Evolutionary conservation across 2,113 vertebrate genomes (phyloP).

Genomic region (Amphiprion ocellaris): DNA sequence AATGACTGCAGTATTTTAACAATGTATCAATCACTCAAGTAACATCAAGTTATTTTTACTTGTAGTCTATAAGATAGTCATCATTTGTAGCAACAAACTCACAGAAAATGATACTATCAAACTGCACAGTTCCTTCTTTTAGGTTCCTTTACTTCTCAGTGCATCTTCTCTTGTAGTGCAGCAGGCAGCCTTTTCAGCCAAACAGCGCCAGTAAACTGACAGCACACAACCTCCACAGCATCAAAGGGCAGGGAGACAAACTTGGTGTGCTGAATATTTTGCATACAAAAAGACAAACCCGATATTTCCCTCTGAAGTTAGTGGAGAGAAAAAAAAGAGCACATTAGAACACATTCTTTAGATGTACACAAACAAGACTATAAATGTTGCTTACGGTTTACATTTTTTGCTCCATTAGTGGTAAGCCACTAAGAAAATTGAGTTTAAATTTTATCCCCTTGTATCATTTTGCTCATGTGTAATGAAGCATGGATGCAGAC

Average conservation of each 20-base stretch:
- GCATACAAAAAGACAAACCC: no score
- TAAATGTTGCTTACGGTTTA: not conserved
- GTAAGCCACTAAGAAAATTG: not conserved
- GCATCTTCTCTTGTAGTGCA: no score
- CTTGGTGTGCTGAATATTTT: no score
- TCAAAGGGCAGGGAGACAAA: not conserved
- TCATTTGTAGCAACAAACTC: not conserved
- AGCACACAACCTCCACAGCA: not conserved
- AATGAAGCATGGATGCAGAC: slow-evolving; percentile 1
- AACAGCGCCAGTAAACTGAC: no score
- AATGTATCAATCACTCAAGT: no score
- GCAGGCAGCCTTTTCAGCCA: no score
- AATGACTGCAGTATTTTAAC: no score
- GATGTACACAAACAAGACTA: not conserved
- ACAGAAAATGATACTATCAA: not conserved
- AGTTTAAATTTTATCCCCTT: not conserved
- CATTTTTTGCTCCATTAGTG: not conserved
- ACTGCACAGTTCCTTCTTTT: not conserved
- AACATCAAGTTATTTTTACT: no score
- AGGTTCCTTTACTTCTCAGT: no score
- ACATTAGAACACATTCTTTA: not conserved
- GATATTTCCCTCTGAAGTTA: no score
- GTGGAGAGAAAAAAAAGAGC: not conserved
- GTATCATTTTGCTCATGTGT: not conserved
- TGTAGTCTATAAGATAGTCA: no score